Base-by-base conservation (phyloP, 2,113 vertebrate genomes). In the Acinonyx jubatus region DNA sequence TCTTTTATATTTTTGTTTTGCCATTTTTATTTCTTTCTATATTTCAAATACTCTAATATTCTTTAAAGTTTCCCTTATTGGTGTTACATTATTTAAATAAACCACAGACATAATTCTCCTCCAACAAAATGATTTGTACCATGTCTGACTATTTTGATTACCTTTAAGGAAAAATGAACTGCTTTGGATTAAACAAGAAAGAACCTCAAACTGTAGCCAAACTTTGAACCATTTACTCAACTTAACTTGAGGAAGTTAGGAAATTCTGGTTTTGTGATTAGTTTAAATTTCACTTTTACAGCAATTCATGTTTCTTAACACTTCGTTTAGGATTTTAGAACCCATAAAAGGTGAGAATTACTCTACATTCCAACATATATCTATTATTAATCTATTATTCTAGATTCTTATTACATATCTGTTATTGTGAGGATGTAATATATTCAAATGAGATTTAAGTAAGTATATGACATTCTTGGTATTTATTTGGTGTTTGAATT, bases 1-100 rank as follows among this genome's bases (percentile, higher is more conserved):
- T 94, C 95, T 97, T 97, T 98, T 97, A 95, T 97, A 98, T 98
- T 98, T 98, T 97, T 98, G 91, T 96, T 94, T 97, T 98, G 97
- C 93, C 97, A 97, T 97, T 98, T 98, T 98, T 97, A 98, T 98
- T 98, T 97, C 98, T 97, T 89, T 81, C n/a, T 96, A 97, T 97
- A 98, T 97, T 98, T 98, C 96, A 97, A 97, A 94, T 83, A 71
- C 68, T 94, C 85, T 97, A 96, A 94, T 98, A 97, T 98, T 93
- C 96, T 96, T 98, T 98, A 98, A 98, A 97, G 82, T 97, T 95
- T 61, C 50, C 95, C 89, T 96, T 98, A 97, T 96, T 98, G 97
- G 93, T 97, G 92, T 98, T 97, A 97, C 85, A 95, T 98, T 98
- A 98, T 98, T 98, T 98, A 98, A 98, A 98, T 98, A 97, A 98